A percentile compares a stretch with the other conserved stretches of the same genome.
Evolutionary conservation across 2,113 vertebrate genomes (phyloP).

Genomic region (Calidris pugnax): DNA sequence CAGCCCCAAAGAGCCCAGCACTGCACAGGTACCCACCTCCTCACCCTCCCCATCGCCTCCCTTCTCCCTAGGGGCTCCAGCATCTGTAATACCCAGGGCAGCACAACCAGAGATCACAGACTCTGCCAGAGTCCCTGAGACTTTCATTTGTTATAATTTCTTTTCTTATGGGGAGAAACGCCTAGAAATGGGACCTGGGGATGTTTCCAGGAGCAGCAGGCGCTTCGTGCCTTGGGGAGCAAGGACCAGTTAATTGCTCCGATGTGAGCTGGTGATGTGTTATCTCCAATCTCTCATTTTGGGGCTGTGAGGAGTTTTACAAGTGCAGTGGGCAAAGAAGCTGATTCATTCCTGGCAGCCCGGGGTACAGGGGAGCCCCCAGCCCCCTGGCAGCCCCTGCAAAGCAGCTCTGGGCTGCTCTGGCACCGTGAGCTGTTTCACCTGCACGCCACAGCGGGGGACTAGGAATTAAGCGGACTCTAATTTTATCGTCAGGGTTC

Average conservation of each 20-base stretch:
- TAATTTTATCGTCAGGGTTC: conserved; percentile 40
- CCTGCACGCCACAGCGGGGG: neutral
- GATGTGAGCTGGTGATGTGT: fast-evolving
- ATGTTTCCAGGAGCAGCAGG: neutral
- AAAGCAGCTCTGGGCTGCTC: fast-evolving
- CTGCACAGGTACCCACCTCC: neutral
- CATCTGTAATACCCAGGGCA: neutral
- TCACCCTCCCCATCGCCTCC: fast-evolving
- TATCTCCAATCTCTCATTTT: neutral
- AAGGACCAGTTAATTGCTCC: neutral
- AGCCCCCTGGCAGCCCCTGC: fast-evolving
- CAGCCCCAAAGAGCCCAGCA: too few relatives aligned
- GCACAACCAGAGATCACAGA: neutral
- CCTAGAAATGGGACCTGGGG: neutral
- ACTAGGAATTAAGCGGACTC: conserved; percentile 2
- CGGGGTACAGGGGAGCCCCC: neutral
- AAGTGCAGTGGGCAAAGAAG: neutral
- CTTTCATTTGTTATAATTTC: neutral
- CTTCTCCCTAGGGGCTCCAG: fast-evolving
- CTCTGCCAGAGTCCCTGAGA: neutral
- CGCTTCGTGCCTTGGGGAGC: fast-evolving
- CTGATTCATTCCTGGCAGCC: fast-evolving
- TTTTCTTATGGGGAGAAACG: neutral
- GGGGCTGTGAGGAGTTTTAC: neutral
- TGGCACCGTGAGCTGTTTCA: neutral